phyloP scores from a whole-genome alignment of 2,888 invertebrate species.

The Troglohyphantes excavatus region DNA sequence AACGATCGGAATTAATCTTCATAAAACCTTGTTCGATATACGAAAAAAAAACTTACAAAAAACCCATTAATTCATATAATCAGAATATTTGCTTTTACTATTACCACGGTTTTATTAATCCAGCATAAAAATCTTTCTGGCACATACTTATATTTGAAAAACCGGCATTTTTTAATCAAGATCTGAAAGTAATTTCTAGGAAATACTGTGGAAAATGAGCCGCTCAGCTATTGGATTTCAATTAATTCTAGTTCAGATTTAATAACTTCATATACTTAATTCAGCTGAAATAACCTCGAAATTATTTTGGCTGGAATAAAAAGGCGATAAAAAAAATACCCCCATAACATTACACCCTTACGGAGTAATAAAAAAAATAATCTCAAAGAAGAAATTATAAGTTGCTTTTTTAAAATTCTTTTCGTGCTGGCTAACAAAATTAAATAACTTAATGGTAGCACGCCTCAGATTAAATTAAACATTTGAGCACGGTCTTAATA shows the following conservation, averaged over 20 bases:
- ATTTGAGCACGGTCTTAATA: constrained; percentile 53
- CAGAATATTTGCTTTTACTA: constrained; percentile 57
- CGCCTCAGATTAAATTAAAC: constrained; percentile 77
- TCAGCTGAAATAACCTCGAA: constrained; percentile 68
- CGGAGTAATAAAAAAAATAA: constrained; percentile 23
- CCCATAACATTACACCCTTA: constrained; percentile 55
- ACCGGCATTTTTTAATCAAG: constrained; percentile 59
- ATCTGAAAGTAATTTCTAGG: constrained; percentile 66
- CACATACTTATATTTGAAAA: constrained; percentile 47
- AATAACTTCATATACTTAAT: constrained; percentile 77
- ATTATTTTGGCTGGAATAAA: constrained; percentile 48
- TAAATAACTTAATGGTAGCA: constrained; percentile 76
- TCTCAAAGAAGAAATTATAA: constrained; percentile 53
- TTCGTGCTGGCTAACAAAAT: constrained; percentile 61
- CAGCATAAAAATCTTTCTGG: constrained; percentile 21
- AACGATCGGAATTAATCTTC: constrained; percentile 49
- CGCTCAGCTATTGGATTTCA: constrained; percentile 76
- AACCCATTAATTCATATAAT: constrained; percentile 59
- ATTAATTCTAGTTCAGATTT: constrained; percentile 77
- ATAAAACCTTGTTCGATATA: constrained; percentile 49
- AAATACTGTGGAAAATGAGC: constrained; percentile 41
- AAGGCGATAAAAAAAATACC: constrained; percentile 22
- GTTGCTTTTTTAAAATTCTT: constrained; percentile 55
- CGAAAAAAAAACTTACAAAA: not conserved
- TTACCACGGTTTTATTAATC: constrained; percentile 67